Evolutionary conservation across 2,113 vertebrate genomes (phyloP), one percentile per base, ranked within the genome.

Genomic region (Syngnathoides biaculeatus): DNA sequence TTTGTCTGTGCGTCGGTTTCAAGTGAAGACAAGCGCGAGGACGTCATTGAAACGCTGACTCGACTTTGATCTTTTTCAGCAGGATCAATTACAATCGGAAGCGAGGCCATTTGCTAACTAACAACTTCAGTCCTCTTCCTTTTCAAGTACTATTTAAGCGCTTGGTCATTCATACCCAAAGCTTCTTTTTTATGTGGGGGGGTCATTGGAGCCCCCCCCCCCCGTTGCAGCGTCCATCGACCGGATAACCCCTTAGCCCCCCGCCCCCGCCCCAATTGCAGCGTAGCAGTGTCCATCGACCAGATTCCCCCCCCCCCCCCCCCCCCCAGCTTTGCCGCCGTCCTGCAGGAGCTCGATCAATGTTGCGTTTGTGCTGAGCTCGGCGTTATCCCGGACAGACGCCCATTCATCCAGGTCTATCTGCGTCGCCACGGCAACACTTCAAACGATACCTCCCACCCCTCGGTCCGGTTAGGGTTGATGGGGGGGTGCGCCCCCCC

Each of bases 311-410:
- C 8, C 15, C 27, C 47, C 64, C 26, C 40, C 3, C 43, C 2
- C 9, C 43, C 3, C 1, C 35, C 14, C 8, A 5, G 47, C 50
- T 43, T 22, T 60, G 61, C 45, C 64, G 39, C 68, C 75, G 72
- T 78, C 75, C 79, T 84, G 78, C 68, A 76, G 70, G 65, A 81
- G 77, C 64, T 53, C 19, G 26, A 89, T 90, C 89, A 66, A 89
- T 89, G 79, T 62, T 69, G 57, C 76, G 26, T 84, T 88, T 83
- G 74, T 78, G 78, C 78, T 72, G 66, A 39, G 56, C 81, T 92
- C 88, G 85, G 88, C 88, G 81, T 61, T 89, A 83, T 83, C 74
- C 40, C 35, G 71, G 22, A 24, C 24, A 24, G 50, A 47, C 45
- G 7, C 45, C 24, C 50, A 60, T 30, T 20, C 56, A 30, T 8